A percentile compares a stretch with the other conserved stretches of the same genome.
Conservation (phyloP, 2,797 vertebrate species). For the Falco novaeseelandiae region DNA sequence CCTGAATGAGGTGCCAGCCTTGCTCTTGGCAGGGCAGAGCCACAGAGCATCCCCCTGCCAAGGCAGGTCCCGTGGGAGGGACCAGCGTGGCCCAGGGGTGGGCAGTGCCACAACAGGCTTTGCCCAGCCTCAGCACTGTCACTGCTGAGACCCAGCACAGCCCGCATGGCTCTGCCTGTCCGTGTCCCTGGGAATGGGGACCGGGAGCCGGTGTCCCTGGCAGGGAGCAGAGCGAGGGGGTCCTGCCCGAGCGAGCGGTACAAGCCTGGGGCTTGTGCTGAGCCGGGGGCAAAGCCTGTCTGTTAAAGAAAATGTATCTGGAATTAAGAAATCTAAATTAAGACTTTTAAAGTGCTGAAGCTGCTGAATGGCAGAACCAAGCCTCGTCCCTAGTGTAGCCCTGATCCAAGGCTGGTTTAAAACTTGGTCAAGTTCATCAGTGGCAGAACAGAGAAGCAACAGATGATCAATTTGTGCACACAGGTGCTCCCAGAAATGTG, state of each 20-base stretch:
- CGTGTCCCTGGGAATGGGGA: too few relatives aligned
- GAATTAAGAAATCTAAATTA: too few relatives aligned
- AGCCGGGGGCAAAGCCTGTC: background rate
- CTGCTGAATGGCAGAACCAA: too few relatives aligned
- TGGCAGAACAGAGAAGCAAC: too few relatives aligned
- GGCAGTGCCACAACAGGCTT: background rate
- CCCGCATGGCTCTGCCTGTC: background rate
- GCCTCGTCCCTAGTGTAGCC: too few relatives aligned
- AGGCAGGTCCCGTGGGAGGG: background rate
- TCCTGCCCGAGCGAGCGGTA: background rate
- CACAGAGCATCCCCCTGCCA: background rate
- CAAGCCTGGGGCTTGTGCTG: background rate
- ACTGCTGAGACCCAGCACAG: background rate
- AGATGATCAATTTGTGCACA: too few relatives aligned
- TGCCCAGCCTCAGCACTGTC: too few relatives aligned
- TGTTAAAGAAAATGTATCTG: too few relatives aligned
- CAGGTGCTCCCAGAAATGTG: too few relatives aligned
- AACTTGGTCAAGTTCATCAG: too few relatives aligned
- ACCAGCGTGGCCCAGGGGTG: background rate
- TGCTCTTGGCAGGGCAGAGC: background rate
- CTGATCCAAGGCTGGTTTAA: too few relatives aligned
- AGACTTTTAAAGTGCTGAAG: too few relatives aligned
- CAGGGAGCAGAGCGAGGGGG: background rate
- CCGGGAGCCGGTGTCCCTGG: background rate
- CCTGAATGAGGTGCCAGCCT: background rate